phyloP scores from a whole-genome alignment of 2,888 invertebrate genomes.

The Poecilus cupreus region DNA sequence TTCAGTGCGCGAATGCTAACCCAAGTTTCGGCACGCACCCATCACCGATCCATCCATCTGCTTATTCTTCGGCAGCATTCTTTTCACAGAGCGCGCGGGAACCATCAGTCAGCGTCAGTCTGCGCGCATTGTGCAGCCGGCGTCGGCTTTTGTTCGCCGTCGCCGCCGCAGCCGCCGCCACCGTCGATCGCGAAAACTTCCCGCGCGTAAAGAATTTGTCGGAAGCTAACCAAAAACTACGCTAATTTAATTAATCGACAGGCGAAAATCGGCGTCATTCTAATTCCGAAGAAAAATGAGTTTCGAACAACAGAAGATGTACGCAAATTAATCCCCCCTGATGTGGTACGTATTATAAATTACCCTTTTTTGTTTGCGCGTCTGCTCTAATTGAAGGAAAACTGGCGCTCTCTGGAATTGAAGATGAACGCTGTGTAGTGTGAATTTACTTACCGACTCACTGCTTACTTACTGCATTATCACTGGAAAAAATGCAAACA shows the following conservation, averaged over 20 bases:
- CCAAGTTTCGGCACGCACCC: conserved; percentile 66
- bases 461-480: neutral
- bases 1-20: conserved; percentile 14
- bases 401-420: neutral
- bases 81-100: conserved; percentile 66
- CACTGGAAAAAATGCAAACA: neutral
- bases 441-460: conserved; percentile 1
- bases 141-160: conserved; percentile 69
- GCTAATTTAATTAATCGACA: conserved; percentile 70
- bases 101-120: conserved; percentile 73
- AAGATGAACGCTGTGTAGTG: neutral
- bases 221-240: conserved; percentile 65
- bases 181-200: conserved; percentile 65
- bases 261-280: conserved; percentile 69
- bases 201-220: conserved; percentile 68
- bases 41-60: conserved; percentile 70
- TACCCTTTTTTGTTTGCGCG: conserved; percentile 45
- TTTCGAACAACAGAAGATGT: conserved; percentile 57
- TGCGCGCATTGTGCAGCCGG: conserved; percentile 70
- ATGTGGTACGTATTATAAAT: conserved; percentile 46
- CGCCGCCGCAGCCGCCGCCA: conserved; percentile 7
- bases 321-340: conserved; percentile 52
- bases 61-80: conserved; percentile 71
- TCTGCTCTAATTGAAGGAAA: conserved; percentile 31
- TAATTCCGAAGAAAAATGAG: conserved; percentile 65